Percentiles rank a stretch among this genome's conserved stretches.
These are phyloP conservation scores for Drosophila navojoa DNA, from an alignment of 1,140 invertebrate species.

Conservation along the genomic window DNA sequence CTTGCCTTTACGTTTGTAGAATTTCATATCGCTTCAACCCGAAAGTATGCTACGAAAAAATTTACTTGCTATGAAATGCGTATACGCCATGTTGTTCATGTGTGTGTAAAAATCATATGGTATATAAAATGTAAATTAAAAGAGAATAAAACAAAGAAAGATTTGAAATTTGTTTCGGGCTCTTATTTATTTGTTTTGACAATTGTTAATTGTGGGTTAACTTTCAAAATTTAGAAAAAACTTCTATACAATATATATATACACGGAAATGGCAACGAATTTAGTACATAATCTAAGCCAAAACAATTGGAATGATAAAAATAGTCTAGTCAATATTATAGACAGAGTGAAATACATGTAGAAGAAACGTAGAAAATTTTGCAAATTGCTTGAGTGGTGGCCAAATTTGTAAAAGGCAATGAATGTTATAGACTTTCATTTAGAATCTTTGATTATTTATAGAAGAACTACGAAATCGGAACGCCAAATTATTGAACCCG, in stretches of 20 bases:
- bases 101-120: constrained; percentile 7
- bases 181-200: constrained; percentile 48
- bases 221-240: constrained; percentile 57
- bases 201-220: constrained; percentile 33
- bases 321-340: neutral
- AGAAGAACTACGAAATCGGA: constrained; percentile 35
- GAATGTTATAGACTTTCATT: neutral
- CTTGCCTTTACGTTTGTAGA: neutral
- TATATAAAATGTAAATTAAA: neutral
- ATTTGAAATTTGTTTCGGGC: constrained; percentile 58
- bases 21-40: constrained; percentile 52
- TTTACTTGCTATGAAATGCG: constrained; percentile 9
- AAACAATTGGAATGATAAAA: constrained; percentile 1
- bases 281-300: constrained; percentile 22
- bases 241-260: constrained; percentile 16
- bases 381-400: constrained; percentile 14
- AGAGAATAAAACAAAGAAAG: constrained; percentile 9
- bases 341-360: neutral
- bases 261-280: constrained; percentile 40
- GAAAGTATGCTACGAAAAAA: constrained; percentile 64
- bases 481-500: constrained; percentile 39
- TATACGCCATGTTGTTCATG: constrained; percentile 27
- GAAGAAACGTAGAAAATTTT: constrained; percentile 45
- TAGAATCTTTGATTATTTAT: constrained; percentile 14
- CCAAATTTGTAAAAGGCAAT: constrained; percentile 6